These are phyloP conservation scores for Xiphorhynchus erythropygius DNA, from an alignment of 2,797 vertebrate genomes.

Conservation along the genomic window DNA sequence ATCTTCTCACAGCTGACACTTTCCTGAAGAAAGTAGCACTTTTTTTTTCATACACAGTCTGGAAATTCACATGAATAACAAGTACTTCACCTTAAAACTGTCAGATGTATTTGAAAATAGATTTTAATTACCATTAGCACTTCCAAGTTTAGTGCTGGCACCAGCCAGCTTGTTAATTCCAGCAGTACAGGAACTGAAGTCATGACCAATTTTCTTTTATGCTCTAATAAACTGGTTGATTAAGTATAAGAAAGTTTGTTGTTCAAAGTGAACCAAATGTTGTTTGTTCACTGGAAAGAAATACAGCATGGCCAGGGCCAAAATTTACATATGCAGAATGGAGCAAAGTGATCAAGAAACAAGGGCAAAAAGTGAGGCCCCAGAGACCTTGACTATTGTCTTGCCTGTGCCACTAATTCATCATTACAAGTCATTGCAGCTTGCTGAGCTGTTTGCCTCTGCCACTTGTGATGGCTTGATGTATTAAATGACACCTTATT, in stretches of 20 bases:
- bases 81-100: conserved; percentile 58
- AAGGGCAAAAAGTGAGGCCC: background rate
- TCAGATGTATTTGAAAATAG: conserved; percentile 62
- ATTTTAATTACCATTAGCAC: conserved; percentile 67
- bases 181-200: conserved; percentile 51
- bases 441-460: background rate
- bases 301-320: background rate
- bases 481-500: background rate
- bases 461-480: background rate
- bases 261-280: conserved; percentile 3
- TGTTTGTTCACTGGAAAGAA: background rate
- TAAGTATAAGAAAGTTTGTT: conserved; percentile 40
- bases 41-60: background rate
- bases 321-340: background rate
- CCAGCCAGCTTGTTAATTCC: conserved; percentile 51
- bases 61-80: conserved; percentile 38
- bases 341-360: background rate
- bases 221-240: conserved; percentile 47
- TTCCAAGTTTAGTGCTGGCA: conserved; percentile 62
- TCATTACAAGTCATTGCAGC: background rate
- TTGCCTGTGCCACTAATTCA: background rate
- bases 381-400: background rate
- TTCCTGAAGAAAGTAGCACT: background rate
- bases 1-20: background rate
- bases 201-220: conserved; percentile 60